Conservation (phyloP, 2,797 vertebrate species). For the Ficedula albicollis region DNA sequence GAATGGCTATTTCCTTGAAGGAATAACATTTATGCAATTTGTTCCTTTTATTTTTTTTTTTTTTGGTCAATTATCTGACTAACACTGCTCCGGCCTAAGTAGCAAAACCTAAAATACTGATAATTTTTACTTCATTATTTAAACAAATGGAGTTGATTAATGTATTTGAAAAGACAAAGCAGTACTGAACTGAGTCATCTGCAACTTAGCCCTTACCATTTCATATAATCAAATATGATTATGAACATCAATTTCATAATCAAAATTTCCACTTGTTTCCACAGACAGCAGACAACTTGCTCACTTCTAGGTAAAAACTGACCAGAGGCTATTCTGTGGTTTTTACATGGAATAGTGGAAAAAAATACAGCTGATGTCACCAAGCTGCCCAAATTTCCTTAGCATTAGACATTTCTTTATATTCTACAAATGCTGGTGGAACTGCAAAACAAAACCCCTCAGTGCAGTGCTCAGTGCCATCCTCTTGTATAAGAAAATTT, state of each 20-base stretch:
- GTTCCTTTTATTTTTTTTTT: not conserved
- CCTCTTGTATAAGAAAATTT: accelerated
- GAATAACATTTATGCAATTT: not conserved
- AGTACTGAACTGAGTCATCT: not conserved
- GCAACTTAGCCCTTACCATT: not conserved
- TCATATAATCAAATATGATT: not conserved
- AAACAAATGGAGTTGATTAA: not conserved
- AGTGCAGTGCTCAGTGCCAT: not conserved
- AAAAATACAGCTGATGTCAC: not conserved
- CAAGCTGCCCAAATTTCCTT: not conserved
- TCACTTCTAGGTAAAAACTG: not conserved
- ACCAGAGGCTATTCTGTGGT: not conserved
- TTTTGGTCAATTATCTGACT: not conserved
- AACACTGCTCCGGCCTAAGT: not conserved
- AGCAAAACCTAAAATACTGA: not conserved
- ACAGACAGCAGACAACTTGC: not conserved
- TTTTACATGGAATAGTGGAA: not conserved
- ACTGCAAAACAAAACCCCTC: not conserved
- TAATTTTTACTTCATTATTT: not conserved
- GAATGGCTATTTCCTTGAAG: not conserved
- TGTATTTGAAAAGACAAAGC: not conserved
- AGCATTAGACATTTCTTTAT: not conserved
- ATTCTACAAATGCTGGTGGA: not conserved
- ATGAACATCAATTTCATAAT: not conserved
- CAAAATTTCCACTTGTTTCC: not conserved